Evolutionary conservation across 2,888 invertebrate genomes (phyloP), one percentile per base, ranked within the genome.

Genomic region (Tineola bisselliella): DNA sequence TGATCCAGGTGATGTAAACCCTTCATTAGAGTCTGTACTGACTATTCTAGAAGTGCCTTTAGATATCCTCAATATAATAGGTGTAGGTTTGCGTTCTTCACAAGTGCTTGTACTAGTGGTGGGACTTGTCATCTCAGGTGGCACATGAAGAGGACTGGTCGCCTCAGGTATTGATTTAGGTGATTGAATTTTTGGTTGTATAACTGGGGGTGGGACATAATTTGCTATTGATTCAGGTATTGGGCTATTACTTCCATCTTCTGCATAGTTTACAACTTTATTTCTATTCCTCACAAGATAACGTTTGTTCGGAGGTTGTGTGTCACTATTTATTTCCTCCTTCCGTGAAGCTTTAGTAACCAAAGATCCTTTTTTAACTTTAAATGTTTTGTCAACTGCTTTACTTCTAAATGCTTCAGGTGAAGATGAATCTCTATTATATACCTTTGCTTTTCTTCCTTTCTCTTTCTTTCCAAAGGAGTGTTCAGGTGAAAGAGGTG

Each of bases 11-110:
- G 89, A 89, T 65, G 87, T 88, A 59, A 87, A 84, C 60, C 89
- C 88, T 72, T 89, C 89, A 81, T 90, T 90, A 62, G 90, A 90
- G 70, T 90, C 90, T 60, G 90, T 90, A 70, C 90, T 90, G 61
- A 90, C 89, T 72, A 90, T 87, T 66, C 90, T 88, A 59, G 90
- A 90, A 62, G 90, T 90, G 60, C 90, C 90, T 81, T 95, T 93
- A 66, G 94, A 95, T 89, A 96, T 96, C 81, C 95, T 89, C 65
- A 96, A 84, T 61, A 95, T 95, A 71, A 96, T 96, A 19, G 95
- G 95, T 54, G 95, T 94, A 76, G 93, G 91, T 66, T 88, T 88
- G 33, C 82, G 74, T 66, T 87, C 87, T 63, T 87, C 87, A 75
- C 73, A 79, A 56, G 76, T 67, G 61, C 87, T 86, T 72, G 84